Conservation (phyloP, 1,140 invertebrate species). For the Listronotus oregonensis region DNA sequence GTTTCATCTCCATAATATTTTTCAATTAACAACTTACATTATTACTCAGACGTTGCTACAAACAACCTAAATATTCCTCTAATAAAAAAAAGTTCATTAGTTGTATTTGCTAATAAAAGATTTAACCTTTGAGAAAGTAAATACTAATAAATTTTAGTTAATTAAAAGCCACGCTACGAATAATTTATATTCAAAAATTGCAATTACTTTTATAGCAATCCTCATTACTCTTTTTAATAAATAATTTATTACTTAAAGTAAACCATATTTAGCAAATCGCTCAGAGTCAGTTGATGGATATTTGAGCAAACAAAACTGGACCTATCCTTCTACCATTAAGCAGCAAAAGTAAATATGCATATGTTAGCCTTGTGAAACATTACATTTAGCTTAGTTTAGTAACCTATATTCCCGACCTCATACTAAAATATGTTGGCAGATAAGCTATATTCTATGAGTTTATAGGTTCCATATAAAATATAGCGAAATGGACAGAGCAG, state of each 20-base stretch:
- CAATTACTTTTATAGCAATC: too few species aligned
- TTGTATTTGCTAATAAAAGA: too few species aligned
- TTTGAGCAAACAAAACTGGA: constrained; percentile 25
- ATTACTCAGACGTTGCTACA: too few species aligned
- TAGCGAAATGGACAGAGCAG: constrained; percentile 8
- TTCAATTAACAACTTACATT: too few species aligned
- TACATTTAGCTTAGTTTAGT: constrained; percentile 33
- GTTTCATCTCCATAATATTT: too few species aligned
- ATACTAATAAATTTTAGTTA: too few species aligned
- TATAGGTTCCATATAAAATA: constrained; percentile 28
- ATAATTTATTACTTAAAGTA: constrained; percentile 5
- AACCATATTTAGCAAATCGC: background rate
- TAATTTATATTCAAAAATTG: too few species aligned
- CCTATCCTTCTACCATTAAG: constrained; percentile 28
- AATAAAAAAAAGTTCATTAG: too few species aligned
- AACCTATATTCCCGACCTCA: constrained; percentile 27
- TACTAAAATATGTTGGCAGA: constrained; percentile 29
- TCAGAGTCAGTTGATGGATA: constrained; percentile 20
- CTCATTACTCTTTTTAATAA: too few species aligned
- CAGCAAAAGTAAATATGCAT: constrained; percentile 31
- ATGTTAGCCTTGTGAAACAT: constrained; percentile 23
- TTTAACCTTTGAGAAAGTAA: too few species aligned
- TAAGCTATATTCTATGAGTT: constrained; percentile 32
- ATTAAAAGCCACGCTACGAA: too few species aligned
- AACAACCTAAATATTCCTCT: too few species aligned